These are phyloP conservation scores for Eurytemora carolleeae DNA, from an alignment of 1,140 invertebrate species.

Conservation along the genomic window DNA sequence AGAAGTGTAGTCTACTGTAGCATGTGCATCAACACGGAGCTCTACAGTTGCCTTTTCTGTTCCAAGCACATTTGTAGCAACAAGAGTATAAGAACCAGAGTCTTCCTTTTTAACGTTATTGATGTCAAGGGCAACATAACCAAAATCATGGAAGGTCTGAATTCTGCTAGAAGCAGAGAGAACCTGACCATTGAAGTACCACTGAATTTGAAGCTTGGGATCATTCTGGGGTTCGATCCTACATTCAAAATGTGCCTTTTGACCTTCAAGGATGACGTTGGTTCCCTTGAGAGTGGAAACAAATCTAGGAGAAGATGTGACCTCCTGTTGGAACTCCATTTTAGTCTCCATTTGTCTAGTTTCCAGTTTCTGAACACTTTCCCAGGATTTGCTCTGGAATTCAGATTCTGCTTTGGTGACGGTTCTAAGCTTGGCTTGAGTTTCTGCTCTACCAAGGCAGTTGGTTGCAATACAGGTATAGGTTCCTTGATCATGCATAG, in stretches of 20 bases:
- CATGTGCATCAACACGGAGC: constrained; percentile 53
- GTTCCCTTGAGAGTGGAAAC: constrained; percentile 67
- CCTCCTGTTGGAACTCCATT: constrained; percentile 2
- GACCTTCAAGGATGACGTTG: constrained; percentile 81
- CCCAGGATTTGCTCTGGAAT: constrained; percentile 63
- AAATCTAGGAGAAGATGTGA: constrained; percentile 31
- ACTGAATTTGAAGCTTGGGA: constrained; percentile 56
- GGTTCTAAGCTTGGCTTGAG: constrained; percentile 66
- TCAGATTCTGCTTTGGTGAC: constrained; percentile 63
- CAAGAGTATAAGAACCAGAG: constrained; percentile 62
- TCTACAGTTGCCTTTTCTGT: constrained; percentile 55
- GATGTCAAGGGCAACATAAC: constrained; percentile 83
- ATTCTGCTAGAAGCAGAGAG: constrained; percentile 46
- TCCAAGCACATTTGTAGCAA: constrained; percentile 65
- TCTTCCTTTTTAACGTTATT: constrained; percentile 64
- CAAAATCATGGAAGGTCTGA: constrained; percentile 82
- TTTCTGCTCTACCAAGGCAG: constrained; percentile 62
- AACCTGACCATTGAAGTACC: constrained; percentile 58
- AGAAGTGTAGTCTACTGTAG: constrained; percentile 12
- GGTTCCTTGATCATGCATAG: constrained; percentile 66
- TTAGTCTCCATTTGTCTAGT: not conserved
- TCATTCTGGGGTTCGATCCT: constrained; percentile 81
- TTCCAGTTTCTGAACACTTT: constrained; percentile 68
- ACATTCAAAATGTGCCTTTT: constrained; percentile 86
- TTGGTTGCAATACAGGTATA: constrained; percentile 79